Evolutionary conservation across 2,113 vertebrate genomes (phyloP), one percentile per base, ranked within the genome.

Genomic region (Astur gentilis): DNA sequence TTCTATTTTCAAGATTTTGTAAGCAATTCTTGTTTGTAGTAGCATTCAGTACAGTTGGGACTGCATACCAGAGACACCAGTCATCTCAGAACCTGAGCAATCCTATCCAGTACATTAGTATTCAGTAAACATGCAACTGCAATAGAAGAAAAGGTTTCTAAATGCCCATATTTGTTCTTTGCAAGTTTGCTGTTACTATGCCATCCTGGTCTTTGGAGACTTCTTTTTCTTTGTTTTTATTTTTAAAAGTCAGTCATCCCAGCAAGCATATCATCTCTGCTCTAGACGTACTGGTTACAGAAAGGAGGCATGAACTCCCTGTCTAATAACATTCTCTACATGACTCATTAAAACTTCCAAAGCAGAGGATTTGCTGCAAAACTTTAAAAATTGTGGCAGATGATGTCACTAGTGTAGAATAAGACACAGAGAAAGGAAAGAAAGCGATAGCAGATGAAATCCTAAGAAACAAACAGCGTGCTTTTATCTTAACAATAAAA

Each of bases 401-500:
- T 87, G 49, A 93, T 90, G 69, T 82, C 73, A 85, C 40, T 76
- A 62, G 26, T n/a, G 34, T 62, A 61, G 83, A 86, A 69, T 64
- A 83, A 93, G 64, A 77, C 50, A 52, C 29, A 83, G 81, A 70
- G 77, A 79, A 60, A 66, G 52, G 49, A 79, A 87, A 62, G 70
- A 80, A 70, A 62, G 40, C 2, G 3, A 38, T 55, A 91, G 69
- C 77, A 95, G 93, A 95, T 95, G 52, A 95, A 95, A 92, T 69
- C 31, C 66, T 61, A 16, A 87, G 57, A 89, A 95, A 91, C 83
- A 93, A 95, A 82, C 69, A 94, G 70, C 83, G 82, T 93, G 66
- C 78, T 91, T 95, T 92, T 96, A 95, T 96, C 67, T 92, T 70
- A 89, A 83, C 97, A 92, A 78, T 95, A 93, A 96, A 96, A 95